Conservation (phyloP, 2,888 invertebrate genomes). For the Myopa tessellatipennis region DNA sequence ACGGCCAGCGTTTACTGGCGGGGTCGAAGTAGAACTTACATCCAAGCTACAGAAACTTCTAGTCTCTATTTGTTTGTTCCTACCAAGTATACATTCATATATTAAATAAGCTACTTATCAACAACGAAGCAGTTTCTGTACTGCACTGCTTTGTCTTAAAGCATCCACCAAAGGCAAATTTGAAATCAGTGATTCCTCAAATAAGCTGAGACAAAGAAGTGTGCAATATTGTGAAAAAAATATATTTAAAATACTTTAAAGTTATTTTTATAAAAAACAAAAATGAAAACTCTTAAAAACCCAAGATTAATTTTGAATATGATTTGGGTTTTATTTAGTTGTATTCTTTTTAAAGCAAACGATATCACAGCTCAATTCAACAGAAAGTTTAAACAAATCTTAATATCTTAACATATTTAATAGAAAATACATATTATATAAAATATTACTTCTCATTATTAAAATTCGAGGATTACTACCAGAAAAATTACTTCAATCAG, state of each 20-base stretch:
- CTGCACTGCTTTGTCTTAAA: too few relatives aligned
- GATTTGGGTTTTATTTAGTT: background rate
- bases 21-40: too few relatives aligned
- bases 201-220: constrained; percentile 7
- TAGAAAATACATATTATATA: background rate
- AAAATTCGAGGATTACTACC: too few relatives aligned
- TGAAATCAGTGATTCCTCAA: constrained; percentile 10
- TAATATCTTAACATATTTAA: too few relatives aligned
- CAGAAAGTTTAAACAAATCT: constrained; percentile 8
- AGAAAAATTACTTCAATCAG: too few relatives aligned
- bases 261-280: background rate
- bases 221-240: background rate
- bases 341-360: background rate
- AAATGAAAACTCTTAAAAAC: background rate
- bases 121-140: too few relatives aligned
- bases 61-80: too few relatives aligned
- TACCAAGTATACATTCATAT: too few relatives aligned
- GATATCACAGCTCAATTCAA: constrained; percentile 13
- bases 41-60: too few relatives aligned
- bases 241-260: too few relatives aligned
- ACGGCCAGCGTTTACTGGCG: too few relatives aligned
- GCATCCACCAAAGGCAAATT: background rate
- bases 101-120: too few relatives aligned
- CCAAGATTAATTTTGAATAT: background rate
- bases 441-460: background rate